Percentiles rank a stretch among this genome's conserved stretches.
These are phyloP conservation scores for Pterophyllum scalare DNA, from an alignment of 2,113 vertebrate species.

Conservation along the genomic window DNA sequence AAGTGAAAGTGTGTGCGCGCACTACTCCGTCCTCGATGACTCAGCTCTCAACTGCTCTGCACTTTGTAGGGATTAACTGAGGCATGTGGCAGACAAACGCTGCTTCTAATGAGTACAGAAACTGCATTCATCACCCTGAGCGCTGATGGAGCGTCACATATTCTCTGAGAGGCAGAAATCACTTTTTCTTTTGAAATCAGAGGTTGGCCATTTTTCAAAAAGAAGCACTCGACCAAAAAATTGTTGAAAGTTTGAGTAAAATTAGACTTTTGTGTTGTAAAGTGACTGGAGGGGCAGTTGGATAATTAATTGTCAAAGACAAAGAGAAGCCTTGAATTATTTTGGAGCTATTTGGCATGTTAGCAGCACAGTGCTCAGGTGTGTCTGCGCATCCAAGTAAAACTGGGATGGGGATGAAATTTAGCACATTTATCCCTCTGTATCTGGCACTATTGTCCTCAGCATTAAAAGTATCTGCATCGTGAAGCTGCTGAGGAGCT, in stretches of 20 bases:
- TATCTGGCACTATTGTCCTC: neutral
- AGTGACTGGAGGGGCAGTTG: neutral
- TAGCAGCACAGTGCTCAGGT: neutral
- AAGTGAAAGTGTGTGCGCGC: neutral
- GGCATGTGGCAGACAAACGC: constrained; percentile 41
- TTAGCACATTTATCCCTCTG: neutral
- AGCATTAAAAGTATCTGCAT: neutral
- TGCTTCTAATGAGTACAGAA: constrained; percentile 31
- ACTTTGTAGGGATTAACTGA: constrained; percentile 51
- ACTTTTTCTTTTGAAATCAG: neutral
- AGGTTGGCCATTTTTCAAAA: neutral
- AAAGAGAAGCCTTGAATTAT: neutral
- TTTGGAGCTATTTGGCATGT: too few species aligned
- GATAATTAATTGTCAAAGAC: neutral
- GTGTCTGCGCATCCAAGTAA: neutral
- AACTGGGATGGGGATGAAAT: neutral
- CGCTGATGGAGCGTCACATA: neutral
- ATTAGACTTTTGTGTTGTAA: neutral
- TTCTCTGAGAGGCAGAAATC: neutral
- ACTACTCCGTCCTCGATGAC: constrained; percentile 42
- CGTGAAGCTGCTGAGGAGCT: too few species aligned
- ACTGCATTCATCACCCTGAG: constrained; percentile 19
- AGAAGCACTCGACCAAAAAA: neutral
- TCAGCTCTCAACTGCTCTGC: constrained; percentile 48
- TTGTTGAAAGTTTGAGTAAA: neutral